These are phyloP conservation scores for Agriopis aurantiaria DNA, from an alignment of 2,888 invertebrate species.

Conservation along the genomic window DNA sequence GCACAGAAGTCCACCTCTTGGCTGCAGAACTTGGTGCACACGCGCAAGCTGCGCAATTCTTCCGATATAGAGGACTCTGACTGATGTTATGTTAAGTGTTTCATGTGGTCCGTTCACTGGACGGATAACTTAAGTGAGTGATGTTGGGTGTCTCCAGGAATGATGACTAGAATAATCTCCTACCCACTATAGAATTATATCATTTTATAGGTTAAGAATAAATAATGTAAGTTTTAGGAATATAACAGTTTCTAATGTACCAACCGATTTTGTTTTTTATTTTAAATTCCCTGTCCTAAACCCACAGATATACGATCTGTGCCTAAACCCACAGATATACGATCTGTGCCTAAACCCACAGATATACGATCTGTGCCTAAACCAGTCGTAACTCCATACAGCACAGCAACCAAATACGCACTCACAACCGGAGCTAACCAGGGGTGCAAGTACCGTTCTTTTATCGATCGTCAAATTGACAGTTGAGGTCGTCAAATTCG, in stretches of 20 bases:
- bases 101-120: background rate
- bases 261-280: background rate
- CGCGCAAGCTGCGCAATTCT: constrained; percentile 62
- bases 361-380: too few relatives aligned
- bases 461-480: too few relatives aligned
- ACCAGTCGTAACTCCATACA: too few relatives aligned
- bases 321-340: too few relatives aligned
- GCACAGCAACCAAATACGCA: too few relatives aligned
- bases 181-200: constrained; percentile 2
- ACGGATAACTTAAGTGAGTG: background rate
- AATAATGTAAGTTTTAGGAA: background rate
- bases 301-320: too few relatives aligned
- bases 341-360: too few relatives aligned
- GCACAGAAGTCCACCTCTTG: constrained; percentile 70
- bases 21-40: constrained; percentile 64
- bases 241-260: constrained; percentile 1
- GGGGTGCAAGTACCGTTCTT: too few relatives aligned
- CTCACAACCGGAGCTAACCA: too few relatives aligned
- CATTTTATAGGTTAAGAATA: constrained; percentile 1
- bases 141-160: background rate
- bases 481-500: too few relatives aligned
- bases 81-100: constrained; percentile 47
- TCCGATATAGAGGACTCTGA: constrained; percentile 74
- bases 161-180: constrained; percentile 4
- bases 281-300: too few relatives aligned